These are phyloP conservation scores for Pelosia muscerda DNA, from an alignment of 2,888 invertebrate genomes.

Conservation along the genomic window DNA sequence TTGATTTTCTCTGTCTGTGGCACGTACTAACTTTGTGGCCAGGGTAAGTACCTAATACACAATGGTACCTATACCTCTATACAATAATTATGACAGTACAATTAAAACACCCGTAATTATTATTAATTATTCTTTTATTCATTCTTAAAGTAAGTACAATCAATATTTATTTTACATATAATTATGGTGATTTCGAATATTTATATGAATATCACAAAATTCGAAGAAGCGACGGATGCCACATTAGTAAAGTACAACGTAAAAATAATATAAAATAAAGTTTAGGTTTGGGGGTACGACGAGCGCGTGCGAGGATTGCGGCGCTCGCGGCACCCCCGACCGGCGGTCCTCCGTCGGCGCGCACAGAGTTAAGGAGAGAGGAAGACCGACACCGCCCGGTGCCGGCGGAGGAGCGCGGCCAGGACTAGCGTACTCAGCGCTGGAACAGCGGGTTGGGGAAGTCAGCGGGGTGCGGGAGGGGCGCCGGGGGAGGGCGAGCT, in stretches of 20 bases:
- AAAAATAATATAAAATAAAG: constrained; percentile 69
- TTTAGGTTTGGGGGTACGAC: constrained; percentile 70
- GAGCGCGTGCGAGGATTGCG: constrained; percentile 68
- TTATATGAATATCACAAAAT: constrained; percentile 86
- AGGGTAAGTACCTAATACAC: too few relatives aligned
- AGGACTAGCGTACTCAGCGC: constrained; percentile 81
- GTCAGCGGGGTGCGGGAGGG: constrained; percentile 97
- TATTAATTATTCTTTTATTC: constrained; percentile 71
- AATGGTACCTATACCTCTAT: too few relatives aligned
- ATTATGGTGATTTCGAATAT: constrained; percentile 82
- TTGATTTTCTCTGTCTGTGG: too few relatives aligned
- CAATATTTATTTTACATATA: constrained; percentile 82
- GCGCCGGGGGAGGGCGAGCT: constrained; percentile 94
- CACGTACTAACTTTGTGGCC: too few relatives aligned
- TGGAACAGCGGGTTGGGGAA: constrained; percentile 97
- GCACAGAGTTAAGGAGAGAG: constrained; percentile 79
- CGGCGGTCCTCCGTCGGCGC: constrained; percentile 85
- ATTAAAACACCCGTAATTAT: too few relatives aligned
- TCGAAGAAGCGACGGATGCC: constrained; percentile 82
- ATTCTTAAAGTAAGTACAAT: constrained; percentile 75
- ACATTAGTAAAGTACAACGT: constrained; percentile 72
- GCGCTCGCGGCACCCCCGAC: constrained; percentile 81
- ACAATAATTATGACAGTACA: background rate
- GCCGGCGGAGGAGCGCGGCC: constrained; percentile 85
- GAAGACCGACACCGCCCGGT: constrained; percentile 85